Conservation (phyloP, 2,797 vertebrate genomes). For the Anguilla megastoma region DNA sequence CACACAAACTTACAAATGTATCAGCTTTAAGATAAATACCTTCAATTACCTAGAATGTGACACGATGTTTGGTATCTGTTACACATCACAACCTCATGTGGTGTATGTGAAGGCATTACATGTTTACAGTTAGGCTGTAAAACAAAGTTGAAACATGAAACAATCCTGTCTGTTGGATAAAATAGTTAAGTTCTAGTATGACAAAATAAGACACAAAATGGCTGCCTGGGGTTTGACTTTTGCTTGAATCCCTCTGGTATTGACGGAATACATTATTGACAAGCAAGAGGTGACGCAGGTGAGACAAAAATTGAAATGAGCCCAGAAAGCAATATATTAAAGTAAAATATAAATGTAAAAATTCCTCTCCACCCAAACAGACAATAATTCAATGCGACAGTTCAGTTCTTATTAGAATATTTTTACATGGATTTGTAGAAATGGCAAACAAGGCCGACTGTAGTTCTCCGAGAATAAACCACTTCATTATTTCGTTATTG, state of each 20-base stretch:
- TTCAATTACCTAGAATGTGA: too few species aligned
- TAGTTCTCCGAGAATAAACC: slow-evolving; percentile 50
- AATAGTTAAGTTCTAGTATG: not conserved
- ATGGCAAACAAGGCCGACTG: slow-evolving; percentile 50
- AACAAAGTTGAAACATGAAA: not conserved
- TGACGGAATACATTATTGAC: not conserved
- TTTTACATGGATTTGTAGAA: slow-evolving; percentile 41
- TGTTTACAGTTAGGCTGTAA: too few species aligned
- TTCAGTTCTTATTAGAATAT: slow-evolving; percentile 28
- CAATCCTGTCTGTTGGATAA: not conserved
- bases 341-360: not conserved
- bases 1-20: too few species aligned
- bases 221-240: not conserved
- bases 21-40: too few species aligned
- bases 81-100: too few species aligned
- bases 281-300: not conserved
- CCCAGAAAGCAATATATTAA: not conserved
- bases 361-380: not conserved
- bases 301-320: slow-evolving; percentile 12
- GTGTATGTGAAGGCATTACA: too few species aligned
- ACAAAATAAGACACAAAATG: not conserved
- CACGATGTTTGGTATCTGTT: too few species aligned
- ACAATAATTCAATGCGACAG: slow-evolving; percentile 7
- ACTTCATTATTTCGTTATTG: slow-evolving; percentile 65
- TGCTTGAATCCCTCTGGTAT: not conserved